Base-by-base conservation (phyloP, 2,888 invertebrate species). In the Oscheius sp. region DNA sequence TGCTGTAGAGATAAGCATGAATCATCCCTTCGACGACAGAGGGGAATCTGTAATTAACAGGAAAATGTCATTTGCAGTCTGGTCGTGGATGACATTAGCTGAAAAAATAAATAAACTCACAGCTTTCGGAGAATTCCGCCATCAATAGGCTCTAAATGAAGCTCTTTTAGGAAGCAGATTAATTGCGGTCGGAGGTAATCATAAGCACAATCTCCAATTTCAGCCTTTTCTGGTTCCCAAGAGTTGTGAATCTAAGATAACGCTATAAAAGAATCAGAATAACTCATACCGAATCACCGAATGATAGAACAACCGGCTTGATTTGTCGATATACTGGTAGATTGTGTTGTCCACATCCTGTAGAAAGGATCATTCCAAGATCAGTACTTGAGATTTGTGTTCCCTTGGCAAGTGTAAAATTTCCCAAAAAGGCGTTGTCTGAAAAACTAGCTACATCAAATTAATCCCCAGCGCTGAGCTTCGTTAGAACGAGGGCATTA, bases 171-270 rank as follows among this genome's bases (percentile, higher is more conserved):
- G 12, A 61, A 45, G 1, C 45, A 20, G 31, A 61, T 61, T 20
- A 61, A n/a, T 31, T 61, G 61, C 3, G 61, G 61, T 27, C 61
- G 61, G 29, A 55, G 55, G 34, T 55, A 55, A 20, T 55, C 55
- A 23, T 33, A 55, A 5, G 10, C 20, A n/a, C 20, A 34, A 20
- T 4, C 34, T 12, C 17, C 55, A 5, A 10, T 23, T 17, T 33
- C 33, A 4, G 31, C 55, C 5, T 31, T 55, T 55, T 55, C 55
- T 33, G 55, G 6, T n/a, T 55, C 55, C 55, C 55, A 55, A 10
- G 27, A 23, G 48, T 23, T 20, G 48, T 48, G 23, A 5, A 48
- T 23, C 48, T 48, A 25, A 23, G 1, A 48, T 25, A 3, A 17
- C 4, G 20, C 12, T 33, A 6, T 55, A 27, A 53, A 53, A 8